Evolutionary conservation across 2,797 vertebrate genomes (phyloP).

Genomic region (Esox lucius): DNA sequence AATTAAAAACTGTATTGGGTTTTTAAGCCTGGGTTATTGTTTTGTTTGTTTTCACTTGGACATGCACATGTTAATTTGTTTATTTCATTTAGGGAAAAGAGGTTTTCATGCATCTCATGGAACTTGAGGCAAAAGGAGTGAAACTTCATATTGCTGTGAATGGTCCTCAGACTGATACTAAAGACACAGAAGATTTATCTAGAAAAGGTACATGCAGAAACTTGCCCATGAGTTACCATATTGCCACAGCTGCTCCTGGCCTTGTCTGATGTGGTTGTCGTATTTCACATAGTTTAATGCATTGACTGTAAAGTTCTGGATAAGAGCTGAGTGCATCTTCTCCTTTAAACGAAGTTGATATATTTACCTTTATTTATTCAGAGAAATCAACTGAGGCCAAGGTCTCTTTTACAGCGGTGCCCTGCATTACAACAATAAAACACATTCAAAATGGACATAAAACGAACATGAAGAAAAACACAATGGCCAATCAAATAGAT

Average conservation of each 20-base stretch:
- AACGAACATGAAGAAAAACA: too few relatives aligned
- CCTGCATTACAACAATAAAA: too few relatives aligned
- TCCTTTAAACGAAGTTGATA: too few relatives aligned
- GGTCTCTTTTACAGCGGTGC: too few relatives aligned
- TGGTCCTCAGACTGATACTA: constrained; percentile 60
- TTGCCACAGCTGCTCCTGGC: not conserved
- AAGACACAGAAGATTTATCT: constrained; percentile 66
- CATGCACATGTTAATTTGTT: constrained; percentile 2
- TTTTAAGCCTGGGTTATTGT: not conserved
- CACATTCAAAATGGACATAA: too few relatives aligned
- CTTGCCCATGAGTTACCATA: not conserved
- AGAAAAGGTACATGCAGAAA: constrained; percentile 56
- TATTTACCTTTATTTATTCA: too few relatives aligned
- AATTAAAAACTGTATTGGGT: not conserved
- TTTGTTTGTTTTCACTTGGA: not conserved
- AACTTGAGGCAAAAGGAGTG: constrained; percentile 69
- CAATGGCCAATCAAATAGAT: too few relatives aligned
- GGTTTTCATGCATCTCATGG: constrained; percentile 69
- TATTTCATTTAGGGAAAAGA: constrained; percentile 62
- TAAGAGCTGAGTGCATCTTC: too few relatives aligned
- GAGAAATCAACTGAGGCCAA: too few relatives aligned
- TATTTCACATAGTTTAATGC: not conserved
- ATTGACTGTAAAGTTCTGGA: not conserved
- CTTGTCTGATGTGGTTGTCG: too few relatives aligned
- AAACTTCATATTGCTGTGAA: constrained; percentile 74